Conservation (phyloP, 1,140 invertebrate genomes). For the Atopsyche davidsoni region DNA sequence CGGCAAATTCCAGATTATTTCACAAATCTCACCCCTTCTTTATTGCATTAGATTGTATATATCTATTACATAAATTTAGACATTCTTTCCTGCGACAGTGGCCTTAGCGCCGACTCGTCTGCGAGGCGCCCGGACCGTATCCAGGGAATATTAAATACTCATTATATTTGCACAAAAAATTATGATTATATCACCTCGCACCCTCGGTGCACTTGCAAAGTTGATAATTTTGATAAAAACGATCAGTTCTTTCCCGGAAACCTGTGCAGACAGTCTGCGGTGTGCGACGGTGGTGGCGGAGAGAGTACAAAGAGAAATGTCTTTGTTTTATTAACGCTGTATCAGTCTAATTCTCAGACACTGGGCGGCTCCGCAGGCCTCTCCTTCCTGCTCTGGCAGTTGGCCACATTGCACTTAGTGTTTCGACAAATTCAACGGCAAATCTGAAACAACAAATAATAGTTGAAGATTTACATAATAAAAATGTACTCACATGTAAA, state of each 20-base stretch:
- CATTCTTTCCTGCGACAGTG: no score
- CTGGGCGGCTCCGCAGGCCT: neutral
- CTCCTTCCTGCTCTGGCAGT: slow-evolving; percentile 1
- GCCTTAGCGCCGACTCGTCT: no score
- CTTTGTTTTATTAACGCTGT: slow-evolving; percentile 16
- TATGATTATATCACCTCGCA: slow-evolving; percentile 4
- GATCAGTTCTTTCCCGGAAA: no score
- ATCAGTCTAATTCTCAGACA: slow-evolving; percentile 27
- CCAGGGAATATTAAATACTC: no score
- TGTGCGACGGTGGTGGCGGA: no score
- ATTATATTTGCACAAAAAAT: neutral
- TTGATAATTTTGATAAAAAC: neutral
- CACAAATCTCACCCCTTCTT: no score
- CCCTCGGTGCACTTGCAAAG: neutral
- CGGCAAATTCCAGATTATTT: no score
- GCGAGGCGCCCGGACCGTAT: no score
- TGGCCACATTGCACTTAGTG: slow-evolving; percentile 33
- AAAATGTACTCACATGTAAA: neutral
- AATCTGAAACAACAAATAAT: slow-evolving; percentile 37
- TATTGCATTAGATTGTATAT: no score
- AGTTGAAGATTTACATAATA: neutral
- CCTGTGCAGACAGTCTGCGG: no score
- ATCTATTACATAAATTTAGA: no score
- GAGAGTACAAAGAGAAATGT: slow-evolving; percentile 7
- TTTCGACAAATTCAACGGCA: slow-evolving; percentile 48